These are phyloP conservation scores for Parnassius glacialis DNA, from an alignment of 2,888 invertebrate genomes.

Conservation along the genomic window DNA sequence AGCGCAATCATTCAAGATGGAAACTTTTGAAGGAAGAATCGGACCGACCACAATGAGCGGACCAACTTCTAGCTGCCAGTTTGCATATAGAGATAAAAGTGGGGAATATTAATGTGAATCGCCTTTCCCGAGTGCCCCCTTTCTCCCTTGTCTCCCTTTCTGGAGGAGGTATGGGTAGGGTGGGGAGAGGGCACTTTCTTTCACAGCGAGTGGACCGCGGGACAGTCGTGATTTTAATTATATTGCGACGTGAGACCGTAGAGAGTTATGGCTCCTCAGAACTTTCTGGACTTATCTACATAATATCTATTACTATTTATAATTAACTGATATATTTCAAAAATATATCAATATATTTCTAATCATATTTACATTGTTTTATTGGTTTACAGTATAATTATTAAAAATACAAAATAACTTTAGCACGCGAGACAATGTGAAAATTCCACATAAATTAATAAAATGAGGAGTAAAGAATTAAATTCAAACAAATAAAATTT, in stretches of 20 bases:
- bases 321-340: too few relatives aligned
- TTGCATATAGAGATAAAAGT: conserved; percentile 82
- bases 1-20: conserved; percentile 74
- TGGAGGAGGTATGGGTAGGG: conserved; percentile 28
- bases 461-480: too few relatives aligned
- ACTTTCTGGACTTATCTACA: conserved; percentile 43
- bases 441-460: too few relatives aligned
- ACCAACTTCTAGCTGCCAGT: conserved; percentile 77
- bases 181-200: conserved; percentile 61
- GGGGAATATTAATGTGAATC: conserved; percentile 80
- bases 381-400: too few relatives aligned
- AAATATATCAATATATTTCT: too few relatives aligned
- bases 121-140: conserved; percentile 46
- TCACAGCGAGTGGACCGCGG: conserved; percentile 72
- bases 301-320: not conserved
- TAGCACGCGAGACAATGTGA: too few relatives aligned
- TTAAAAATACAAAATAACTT: too few relatives aligned
- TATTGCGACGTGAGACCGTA: conserved; percentile 70
- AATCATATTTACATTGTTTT: too few relatives aligned
- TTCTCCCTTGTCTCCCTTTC: conserved; percentile 33
- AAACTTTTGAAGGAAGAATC: conserved; percentile 67
- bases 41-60: conserved; percentile 75
- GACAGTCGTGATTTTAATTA: conserved; percentile 80
- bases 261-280: conserved; percentile 63
- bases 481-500: too few relatives aligned